Conservation (phyloP, 2,797 vertebrate genomes). For the Sarcophilus harrisii region DNA sequence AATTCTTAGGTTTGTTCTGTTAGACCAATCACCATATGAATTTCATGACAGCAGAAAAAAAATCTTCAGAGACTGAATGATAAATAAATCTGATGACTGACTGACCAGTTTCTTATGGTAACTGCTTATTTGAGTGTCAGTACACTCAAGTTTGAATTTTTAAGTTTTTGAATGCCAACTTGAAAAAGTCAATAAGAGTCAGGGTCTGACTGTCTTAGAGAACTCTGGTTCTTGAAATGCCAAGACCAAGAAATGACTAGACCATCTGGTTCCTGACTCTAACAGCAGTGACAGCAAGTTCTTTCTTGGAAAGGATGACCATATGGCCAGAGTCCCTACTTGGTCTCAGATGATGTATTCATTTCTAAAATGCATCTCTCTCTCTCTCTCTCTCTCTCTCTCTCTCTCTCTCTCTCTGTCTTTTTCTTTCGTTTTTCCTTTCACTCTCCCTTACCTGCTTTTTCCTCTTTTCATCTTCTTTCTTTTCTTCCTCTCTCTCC, state of each 20-base stretch:
- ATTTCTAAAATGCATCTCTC: background rate
- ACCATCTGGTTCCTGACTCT: background rate
- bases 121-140: background rate
- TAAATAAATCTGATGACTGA: background rate
- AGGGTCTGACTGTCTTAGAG: constrained; percentile 1
- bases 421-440: constrained; percentile 31
- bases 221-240: background rate
- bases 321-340: background rate
- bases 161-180: constrained; percentile 9
- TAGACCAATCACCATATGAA: background rate
- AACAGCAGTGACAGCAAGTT: background rate
- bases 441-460: constrained; percentile 15
- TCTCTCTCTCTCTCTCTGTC: constrained; percentile 23
- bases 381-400: constrained; percentile 22
- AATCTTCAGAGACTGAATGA: constrained; percentile 7
- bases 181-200: background rate
- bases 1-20: constrained; percentile 36
- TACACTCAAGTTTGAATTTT: background rate
- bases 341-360: background rate
- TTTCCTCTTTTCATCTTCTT: constrained; percentile 9
- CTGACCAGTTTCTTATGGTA: constrained; percentile 4
- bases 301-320: background rate
- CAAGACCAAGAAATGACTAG: background rate
- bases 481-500: constrained; percentile 1
- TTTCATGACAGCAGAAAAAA: constrained; percentile 12